Percentiles rank a stretch among this genome's conserved stretches.
These are phyloP conservation scores for Dastarcus helophoroides DNA, from an alignment of 2,888 invertebrate species.

Conservation along the genomic window DNA sequence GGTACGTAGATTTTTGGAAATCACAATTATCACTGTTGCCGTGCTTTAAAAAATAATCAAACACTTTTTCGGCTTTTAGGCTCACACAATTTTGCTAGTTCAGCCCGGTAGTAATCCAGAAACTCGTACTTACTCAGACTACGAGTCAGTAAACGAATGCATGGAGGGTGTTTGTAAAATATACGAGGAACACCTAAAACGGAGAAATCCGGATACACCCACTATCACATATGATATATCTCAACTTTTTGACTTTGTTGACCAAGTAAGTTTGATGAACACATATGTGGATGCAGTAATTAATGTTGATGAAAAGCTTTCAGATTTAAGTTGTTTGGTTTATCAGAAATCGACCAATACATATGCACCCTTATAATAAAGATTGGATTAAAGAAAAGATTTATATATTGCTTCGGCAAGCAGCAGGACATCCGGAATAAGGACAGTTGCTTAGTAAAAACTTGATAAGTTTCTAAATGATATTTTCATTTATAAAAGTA, in stretches of 20 bases:
- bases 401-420: conserved; percentile 86
- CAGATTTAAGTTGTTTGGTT: conserved; percentile 91
- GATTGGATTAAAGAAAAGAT: conserved; percentile 99
- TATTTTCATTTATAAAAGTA: no score
- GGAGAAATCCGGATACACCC: conserved; percentile 88
- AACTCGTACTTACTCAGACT: conserved; percentile 95
- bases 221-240: conserved; percentile 98
- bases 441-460: no score
- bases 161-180: conserved; percentile 99
- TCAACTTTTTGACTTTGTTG: conserved; percentile 96
- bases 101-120: conserved; percentile 91
- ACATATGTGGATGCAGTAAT: no score
- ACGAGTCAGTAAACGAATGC: conserved; percentile 95
- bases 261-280: conserved; percentile 66
- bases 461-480: no score
- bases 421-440: conserved; percentile 57
- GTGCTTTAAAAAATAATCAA: no score
- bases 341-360: conserved; percentile 92
- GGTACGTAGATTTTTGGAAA: no score
- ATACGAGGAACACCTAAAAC: conserved; percentile 95
- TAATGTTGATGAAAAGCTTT: conserved; percentile 56
- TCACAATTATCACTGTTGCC: no score
- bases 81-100: conserved; percentile 93
- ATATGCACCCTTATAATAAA: conserved; percentile 96
- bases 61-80: conserved; percentile 44